Percentiles rank a stretch among this genome's conserved stretches.
These are phyloP conservation scores for Diacarnus erythraeanus DNA, from an alignment of 37 sponge, comb jelly and placozoan genomes.

Conservation along the genomic window DNA sequence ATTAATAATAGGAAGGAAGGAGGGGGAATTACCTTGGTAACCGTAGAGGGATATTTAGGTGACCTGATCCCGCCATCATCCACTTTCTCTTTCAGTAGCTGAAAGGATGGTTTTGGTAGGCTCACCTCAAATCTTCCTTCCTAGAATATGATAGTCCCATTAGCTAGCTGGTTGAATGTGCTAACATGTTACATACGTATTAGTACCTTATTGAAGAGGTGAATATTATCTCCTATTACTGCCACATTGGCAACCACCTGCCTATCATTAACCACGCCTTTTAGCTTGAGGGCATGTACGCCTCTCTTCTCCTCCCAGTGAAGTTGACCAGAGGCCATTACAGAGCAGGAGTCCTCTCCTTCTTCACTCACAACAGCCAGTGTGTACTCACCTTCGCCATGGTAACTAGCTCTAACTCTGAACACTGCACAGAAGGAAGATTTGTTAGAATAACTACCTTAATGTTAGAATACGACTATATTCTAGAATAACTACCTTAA, in stretches of 20 bases:
- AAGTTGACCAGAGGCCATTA: neutral
- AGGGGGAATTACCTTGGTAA: constrained; percentile 54
- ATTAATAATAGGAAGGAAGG: neutral
- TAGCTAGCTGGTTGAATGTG: too few species aligned
- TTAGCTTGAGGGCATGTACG: constrained; percentile 2
- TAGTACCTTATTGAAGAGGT: constrained; percentile 72
- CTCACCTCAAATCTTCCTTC: constrained; percentile 49
- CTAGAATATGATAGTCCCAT: too few species aligned
- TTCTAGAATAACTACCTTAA: too few species aligned
- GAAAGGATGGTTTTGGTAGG: constrained; percentile 53
- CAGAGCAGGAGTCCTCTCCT: neutral
- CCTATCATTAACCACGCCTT: constrained; percentile 36
- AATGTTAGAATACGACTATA: too few species aligned
- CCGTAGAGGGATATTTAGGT: constrained; percentile 68
- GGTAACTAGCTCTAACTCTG: constrained; percentile 14
- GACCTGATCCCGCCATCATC: constrained; percentile 51
- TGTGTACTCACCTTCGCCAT: constrained; percentile 11
- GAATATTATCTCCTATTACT: constrained; percentile 42
- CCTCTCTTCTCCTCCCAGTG: constrained; percentile 21
- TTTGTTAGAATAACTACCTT: too few species aligned
- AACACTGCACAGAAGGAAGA: constrained; percentile 31
- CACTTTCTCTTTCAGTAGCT: constrained; percentile 2
- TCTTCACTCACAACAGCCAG: neutral
- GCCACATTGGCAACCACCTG: constrained; percentile 55
- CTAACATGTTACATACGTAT: too few species aligned